Evolutionary conservation across 30 jellyfish, hydroid and myxozoan genomes (phyloP).

Genomic region (Turritopsis rubra): DNA sequence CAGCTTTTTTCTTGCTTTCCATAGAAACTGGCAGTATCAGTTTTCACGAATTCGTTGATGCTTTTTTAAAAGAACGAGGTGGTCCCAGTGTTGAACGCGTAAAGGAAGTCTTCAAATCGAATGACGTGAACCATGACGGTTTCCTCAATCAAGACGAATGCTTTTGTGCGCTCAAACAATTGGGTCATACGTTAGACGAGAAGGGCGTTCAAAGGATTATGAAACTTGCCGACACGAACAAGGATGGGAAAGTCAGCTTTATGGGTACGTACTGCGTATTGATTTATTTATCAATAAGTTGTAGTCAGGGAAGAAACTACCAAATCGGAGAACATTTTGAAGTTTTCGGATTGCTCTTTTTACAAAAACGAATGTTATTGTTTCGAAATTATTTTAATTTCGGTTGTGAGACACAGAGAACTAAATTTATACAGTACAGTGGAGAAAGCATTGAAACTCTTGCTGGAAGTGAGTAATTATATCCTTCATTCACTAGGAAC

Average conservation of each 20-base stretch:
- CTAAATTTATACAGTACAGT: no score
- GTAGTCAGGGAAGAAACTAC: neutral
- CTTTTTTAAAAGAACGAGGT: slow-evolving; percentile 1
- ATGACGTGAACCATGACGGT: slow-evolving; percentile 7
- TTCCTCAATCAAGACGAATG: slow-evolving; percentile 7
- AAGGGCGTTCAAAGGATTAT: slow-evolving; percentile 12
- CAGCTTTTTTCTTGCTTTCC: neutral
- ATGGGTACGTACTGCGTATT: neutral
- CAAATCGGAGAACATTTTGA: neutral
- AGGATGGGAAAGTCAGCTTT: slow-evolving; percentile 4
- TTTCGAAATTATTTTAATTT: no score
- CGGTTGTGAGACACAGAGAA: no score
- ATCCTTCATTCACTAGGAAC: no score
- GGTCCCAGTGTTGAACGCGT: neutral
- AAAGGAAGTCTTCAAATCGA: neutral
- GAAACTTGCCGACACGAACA: neutral
- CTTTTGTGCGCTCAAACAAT: neutral
- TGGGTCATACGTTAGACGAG: slow-evolving; percentile 4
- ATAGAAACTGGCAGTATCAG: slow-evolving; percentile 14
- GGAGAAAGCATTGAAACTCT: no score
- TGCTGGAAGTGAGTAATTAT: no score
- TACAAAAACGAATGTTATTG: no score
- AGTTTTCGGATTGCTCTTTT: no score
- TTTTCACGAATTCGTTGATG: slow-evolving; percentile 8
- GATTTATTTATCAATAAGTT: neutral